Conservation (phyloP, 2,113 vertebrate species). For the Vulpes ferrilata region DNA sequence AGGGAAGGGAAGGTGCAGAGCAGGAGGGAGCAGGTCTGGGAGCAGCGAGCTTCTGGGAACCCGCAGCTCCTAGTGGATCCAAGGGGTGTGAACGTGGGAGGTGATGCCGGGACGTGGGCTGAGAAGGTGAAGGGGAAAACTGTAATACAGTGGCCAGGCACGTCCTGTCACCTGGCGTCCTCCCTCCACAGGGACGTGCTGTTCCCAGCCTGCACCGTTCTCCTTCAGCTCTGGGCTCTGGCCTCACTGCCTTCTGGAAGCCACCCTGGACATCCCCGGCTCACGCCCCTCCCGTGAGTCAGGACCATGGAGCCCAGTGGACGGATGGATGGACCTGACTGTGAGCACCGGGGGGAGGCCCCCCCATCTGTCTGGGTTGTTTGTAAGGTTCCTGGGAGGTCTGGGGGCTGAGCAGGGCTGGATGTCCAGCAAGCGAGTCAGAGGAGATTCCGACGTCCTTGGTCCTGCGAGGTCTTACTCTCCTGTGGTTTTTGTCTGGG, state of each 20-base stretch:
- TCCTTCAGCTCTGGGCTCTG: not conserved
- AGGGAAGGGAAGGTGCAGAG: not conserved
- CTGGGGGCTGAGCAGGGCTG: not conserved
- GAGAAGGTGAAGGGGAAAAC: not conserved
- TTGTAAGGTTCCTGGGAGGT: not conserved
- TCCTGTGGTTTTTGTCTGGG: not conserved
- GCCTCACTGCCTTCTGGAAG: not conserved
- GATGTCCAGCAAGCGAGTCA: not conserved
- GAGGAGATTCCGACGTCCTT: fast-evolving
- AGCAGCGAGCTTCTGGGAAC: not conserved
- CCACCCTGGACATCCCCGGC: not conserved
- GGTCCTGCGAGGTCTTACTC: not conserved
- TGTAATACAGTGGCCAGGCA: fast-evolving
- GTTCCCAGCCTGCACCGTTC: not conserved
- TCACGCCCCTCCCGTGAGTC: not conserved
- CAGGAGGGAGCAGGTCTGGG: not conserved
- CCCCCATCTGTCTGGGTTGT: not conserved
- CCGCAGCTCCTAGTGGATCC: not conserved
- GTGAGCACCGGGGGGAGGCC: not conserved
- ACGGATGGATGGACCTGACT: not conserved
- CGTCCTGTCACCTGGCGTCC: fast-evolving
- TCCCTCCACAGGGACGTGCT: not conserved
- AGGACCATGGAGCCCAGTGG: too few species aligned
- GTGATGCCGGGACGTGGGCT: fast-evolving
- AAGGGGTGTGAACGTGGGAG: not conserved